A percentile compares a stretch with the other conserved stretches of the same genome.
Conservation (phyloP, 2,797 vertebrate species). For the Accipiter superciliosus region DNA sequence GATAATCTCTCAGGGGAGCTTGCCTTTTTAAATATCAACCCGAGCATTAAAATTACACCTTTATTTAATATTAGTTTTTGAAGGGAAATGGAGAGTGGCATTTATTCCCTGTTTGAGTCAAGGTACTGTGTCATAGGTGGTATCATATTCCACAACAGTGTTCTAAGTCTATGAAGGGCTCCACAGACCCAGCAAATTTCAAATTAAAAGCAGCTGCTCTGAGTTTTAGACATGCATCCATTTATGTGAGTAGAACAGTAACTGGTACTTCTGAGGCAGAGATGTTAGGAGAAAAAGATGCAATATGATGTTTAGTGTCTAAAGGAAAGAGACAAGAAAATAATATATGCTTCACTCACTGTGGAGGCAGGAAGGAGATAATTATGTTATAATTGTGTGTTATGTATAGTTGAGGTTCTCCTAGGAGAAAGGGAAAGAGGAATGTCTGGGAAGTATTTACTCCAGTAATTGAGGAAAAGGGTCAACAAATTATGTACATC, state of each 20-base stretch:
- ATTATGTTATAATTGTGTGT: not conserved
- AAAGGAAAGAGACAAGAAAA: not conserved
- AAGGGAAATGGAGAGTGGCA: not conserved
- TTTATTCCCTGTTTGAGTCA: constrained; percentile 8
- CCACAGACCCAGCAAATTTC: not conserved
- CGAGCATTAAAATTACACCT: not conserved
- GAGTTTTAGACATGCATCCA: not conserved
- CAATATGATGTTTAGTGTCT: not conserved
- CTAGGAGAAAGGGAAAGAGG: not conserved
- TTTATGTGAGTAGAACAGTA: not conserved
- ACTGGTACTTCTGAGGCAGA: not conserved
- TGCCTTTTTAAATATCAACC: not conserved
- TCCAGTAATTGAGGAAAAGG: not conserved
- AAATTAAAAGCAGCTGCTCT: not conserved
- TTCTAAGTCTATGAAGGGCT: not conserved
- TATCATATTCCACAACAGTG: not conserved
- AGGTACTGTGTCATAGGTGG: not conserved
- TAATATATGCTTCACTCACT: not conserved
- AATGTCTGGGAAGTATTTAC: not conserved
- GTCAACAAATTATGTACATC: not conserved
- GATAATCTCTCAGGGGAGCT: not conserved
- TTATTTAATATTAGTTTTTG: constrained; percentile 1
- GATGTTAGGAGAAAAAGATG: not conserved
- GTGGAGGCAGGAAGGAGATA: not conserved
- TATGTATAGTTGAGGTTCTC: not conserved